Evolutionary conservation across 2,888 invertebrate species (phyloP).

Genomic region (Napeogenes inachia): DNA sequence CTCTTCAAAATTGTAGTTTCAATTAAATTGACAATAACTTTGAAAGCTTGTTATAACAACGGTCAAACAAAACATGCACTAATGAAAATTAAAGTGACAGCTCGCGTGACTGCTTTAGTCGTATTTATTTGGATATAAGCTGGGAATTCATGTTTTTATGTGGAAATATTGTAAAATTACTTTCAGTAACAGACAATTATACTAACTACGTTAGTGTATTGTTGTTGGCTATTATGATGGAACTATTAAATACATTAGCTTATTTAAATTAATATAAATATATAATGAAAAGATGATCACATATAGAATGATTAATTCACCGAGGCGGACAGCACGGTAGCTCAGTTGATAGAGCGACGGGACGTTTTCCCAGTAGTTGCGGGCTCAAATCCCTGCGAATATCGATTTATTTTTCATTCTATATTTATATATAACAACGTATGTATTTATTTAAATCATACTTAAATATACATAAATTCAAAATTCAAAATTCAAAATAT

Average conservation of each 20-base stretch:
- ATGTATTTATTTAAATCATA: background rate
- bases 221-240: background rate
- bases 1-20: background rate
- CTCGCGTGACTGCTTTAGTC: constrained; percentile 10
- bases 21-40: constrained; percentile 5
- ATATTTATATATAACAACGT: background rate
- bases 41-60: constrained; percentile 1
- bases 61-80: constrained; percentile 7
- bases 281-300: no score
- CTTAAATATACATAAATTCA: no score
- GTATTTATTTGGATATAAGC: constrained; percentile 6
- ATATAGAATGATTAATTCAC: no score
- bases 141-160: background rate
- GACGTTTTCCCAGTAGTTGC: no score
- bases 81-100: constrained; percentile 15
- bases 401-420: no score
- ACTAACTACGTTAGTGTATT: constrained; percentile 1
- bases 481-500: no score
- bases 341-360: no score
- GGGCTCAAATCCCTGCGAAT: no score
- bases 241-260: background rate
- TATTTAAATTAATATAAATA: background rate
- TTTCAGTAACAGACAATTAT: constrained; percentile 1
- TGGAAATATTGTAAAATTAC: constrained; percentile 1
- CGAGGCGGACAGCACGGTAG: no score